phyloP scores from a whole-genome alignment of 2,888 invertebrate species.

The Torymus texanus region DNA sequence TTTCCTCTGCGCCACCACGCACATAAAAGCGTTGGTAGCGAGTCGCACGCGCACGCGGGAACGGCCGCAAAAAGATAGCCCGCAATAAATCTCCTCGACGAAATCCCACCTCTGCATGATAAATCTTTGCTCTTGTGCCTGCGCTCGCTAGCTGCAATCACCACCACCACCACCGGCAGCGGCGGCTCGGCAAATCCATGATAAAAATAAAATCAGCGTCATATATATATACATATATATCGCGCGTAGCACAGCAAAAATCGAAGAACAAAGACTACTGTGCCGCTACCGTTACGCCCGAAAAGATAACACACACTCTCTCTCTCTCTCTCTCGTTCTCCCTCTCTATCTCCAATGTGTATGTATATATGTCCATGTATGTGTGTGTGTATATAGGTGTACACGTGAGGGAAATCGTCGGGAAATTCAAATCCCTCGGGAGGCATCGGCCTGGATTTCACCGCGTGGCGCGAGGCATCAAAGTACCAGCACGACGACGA shows the following conservation, averaged over 20 bases:
- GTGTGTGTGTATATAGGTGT: too few species aligned
- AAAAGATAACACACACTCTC: too few species aligned
- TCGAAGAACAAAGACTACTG: background rate
- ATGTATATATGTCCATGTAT: too few species aligned
- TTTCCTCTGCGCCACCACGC: slow-evolving; percentile 7
- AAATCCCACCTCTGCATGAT: slow-evolving; percentile 34
- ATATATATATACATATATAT: too few species aligned
- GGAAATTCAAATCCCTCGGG: slow-evolving; percentile 53
- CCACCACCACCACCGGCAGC: background rate
- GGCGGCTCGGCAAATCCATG: background rate
- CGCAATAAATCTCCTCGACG: slow-evolving; percentile 43
- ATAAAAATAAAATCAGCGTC: slow-evolving; percentile 45
- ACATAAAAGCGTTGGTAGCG: slow-evolving; percentile 26
- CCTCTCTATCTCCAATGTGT: too few species aligned
- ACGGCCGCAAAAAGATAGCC: slow-evolving; percentile 24
- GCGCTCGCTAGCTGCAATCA: background rate
- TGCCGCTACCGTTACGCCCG: too few species aligned
- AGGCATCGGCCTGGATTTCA: slow-evolving; percentile 34
- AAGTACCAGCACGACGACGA: slow-evolving; percentile 17
- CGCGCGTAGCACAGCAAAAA: background rate
- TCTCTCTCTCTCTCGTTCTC: too few species aligned
- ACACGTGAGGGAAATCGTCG: slow-evolving; percentile 46
- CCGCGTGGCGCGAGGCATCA: slow-evolving; percentile 41
- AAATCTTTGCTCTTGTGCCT: slow-evolving; percentile 31
- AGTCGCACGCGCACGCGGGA: background rate